phyloP scores from a whole-genome alignment of 1,140 invertebrate genomes.

The Euura saliciscinereae region DNA sequence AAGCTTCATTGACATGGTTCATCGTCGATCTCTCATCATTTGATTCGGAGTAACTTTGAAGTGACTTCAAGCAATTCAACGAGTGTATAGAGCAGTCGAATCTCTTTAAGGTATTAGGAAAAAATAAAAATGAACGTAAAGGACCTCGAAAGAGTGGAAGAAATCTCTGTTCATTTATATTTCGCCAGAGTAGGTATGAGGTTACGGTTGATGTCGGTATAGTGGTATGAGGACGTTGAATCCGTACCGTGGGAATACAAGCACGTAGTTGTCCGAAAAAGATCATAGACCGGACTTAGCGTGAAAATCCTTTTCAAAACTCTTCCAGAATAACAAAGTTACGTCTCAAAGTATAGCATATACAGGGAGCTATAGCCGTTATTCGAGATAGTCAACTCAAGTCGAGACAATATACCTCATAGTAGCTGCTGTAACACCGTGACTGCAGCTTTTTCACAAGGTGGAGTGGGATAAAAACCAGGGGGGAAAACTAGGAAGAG shows the following conservation, averaged over 20 bases:
- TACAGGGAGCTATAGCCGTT: too few species aligned
- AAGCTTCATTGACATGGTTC: too few species aligned
- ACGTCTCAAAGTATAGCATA: conserved; percentile 20
- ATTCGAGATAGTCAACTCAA: neutral
- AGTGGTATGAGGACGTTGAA: too few species aligned
- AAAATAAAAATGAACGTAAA: too few species aligned
- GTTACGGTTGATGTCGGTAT: too few species aligned
- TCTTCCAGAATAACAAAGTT: conserved; percentile 58
- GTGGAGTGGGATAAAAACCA: neutral
- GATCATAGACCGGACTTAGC: conserved; percentile 61
- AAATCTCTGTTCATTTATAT: too few species aligned
- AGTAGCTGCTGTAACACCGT: neutral
- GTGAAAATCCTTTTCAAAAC: conserved; percentile 56
- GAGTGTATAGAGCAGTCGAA: too few species aligned
- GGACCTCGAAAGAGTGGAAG: too few species aligned
- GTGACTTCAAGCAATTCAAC: too few species aligned
- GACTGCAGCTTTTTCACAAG: neutral
- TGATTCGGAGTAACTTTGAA: too few species aligned
- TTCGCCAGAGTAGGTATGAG: neutral
- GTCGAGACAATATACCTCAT: conserved; percentile 1
- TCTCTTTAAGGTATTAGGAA: too few species aligned
- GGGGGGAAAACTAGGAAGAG: neutral
- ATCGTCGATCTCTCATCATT: too few species aligned
- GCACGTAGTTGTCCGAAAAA: conserved; percentile 59
- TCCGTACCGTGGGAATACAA: conserved; percentile 58